Evolutionary conservation across 2,888 invertebrate species (phyloP).

Genomic region (Tetragnatha montana): DNA sequence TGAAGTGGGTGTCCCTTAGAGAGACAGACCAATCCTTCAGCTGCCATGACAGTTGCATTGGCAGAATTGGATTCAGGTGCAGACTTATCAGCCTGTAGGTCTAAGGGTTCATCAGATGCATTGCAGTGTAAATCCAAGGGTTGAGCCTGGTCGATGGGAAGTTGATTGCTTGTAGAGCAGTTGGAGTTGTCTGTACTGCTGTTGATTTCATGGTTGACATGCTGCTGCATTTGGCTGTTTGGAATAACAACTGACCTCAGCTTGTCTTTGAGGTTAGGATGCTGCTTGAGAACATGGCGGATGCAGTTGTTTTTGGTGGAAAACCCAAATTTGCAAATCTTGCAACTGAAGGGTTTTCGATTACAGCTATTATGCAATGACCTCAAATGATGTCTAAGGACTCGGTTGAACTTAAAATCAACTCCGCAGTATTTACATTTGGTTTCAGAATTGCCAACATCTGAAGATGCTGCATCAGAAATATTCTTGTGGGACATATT

Average conservation of each 20-base stretch:
- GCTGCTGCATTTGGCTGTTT: constrained; percentile 44
- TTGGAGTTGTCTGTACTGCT: constrained; percentile 35
- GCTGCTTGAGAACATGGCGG: constrained; percentile 76
- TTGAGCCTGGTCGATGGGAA: constrained; percentile 73
- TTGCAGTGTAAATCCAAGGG: constrained; percentile 80
- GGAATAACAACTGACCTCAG: constrained; percentile 67
- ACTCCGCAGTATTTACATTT: constrained; percentile 77
- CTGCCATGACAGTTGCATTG: constrained; percentile 71
- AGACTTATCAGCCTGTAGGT: constrained; percentile 41
- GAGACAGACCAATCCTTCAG: constrained; percentile 67
- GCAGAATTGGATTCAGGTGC: constrained; percentile 31
- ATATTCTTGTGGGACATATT: constrained; percentile 72
- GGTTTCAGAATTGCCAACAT: constrained; percentile 74
- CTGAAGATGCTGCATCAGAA: constrained; percentile 63
- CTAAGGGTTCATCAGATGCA: constrained; percentile 26
- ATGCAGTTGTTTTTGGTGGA: constrained; percentile 77
- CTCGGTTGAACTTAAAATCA: constrained; percentile 77
- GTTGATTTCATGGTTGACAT: constrained; percentile 20
- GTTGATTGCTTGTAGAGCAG: constrained; percentile 65
- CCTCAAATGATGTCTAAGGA: constrained; percentile 76
- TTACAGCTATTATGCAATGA: constrained; percentile 75
- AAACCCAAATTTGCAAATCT: constrained; percentile 76
- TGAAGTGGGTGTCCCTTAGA: constrained; percentile 66
- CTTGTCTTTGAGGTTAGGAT: constrained; percentile 74
- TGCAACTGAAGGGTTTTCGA: constrained; percentile 76